Base-by-base conservation (phyloP, 2,113 vertebrate genomes). In the Campylomormyrus numenius region DNA sequence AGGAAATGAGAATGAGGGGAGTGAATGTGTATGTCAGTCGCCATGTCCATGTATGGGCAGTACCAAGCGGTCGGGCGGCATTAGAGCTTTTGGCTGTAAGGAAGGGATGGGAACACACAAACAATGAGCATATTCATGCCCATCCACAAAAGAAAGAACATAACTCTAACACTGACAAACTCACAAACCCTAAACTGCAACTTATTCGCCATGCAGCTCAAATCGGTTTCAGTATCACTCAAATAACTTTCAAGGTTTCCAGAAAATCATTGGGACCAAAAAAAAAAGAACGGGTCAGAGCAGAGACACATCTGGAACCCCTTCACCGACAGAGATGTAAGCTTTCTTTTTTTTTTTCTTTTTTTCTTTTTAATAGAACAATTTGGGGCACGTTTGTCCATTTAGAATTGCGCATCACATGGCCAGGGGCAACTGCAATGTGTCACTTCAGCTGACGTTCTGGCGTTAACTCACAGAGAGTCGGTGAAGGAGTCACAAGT, bases 11-110 rank as follows among this genome's bases (percentile, higher is more conserved):
- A 97, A 97, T 97, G 97, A 98, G 96, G 94, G 97, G 97, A 93
- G 96, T 97, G 95, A 99, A 96, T 95, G 98, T 98, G 96, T 98
- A 98, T 97, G 96, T 97, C 97, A 99, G 97, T 97, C 98, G 98
- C 98, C 98, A 98, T 98, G 98, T 99, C 98, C 98, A 98, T 98
- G 98, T 98, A 97, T 97, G 96, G 97, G 97, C 96, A 94, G 97
- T 96, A 97, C 97, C 97, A 96, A 98, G 97, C 97, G 97, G 97
- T 97, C 97, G 98, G 97, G 97, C 97, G 96, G 98, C 97, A 97
- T 98, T 98, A 97, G 98, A 98, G 97, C 98, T 99, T 98, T 98
- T 98, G 96, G 98, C 98, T 99, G 98, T 98, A 99, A 99, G 97
- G 98, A 98, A 99, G 98, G 98, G 98, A 98, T 97, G 97, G 97